Base-by-base conservation (phyloP, 2,888 invertebrate species). In the Oligia strigilis region DNA sequence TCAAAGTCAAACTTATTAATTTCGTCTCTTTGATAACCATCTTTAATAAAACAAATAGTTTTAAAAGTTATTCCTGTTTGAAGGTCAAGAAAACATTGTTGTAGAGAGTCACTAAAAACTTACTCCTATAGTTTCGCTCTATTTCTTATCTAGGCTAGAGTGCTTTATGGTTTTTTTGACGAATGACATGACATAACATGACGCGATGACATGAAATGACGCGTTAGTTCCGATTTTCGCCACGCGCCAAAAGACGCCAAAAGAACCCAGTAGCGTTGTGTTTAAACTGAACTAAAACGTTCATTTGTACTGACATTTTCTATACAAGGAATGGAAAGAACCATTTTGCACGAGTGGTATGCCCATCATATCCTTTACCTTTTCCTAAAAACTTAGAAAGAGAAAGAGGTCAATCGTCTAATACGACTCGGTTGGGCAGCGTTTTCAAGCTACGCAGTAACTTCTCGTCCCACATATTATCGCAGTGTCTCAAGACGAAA, bases 1-100 rank as follows among this genome's bases (percentile, higher is more conserved):
- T 14, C 49, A 66, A 67, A 75, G 82, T 52, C 66, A 69, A 80
- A 76, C n/a, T 80, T 64, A 46, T 29, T 69, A 40, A 29, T 75
- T 19, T 60, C 23, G 4, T 23, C n/a, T 36, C 29, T 55, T 71
- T 66, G 74, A 79, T 66, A 11, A 36, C 1, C 13, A 49, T 65
- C 9, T 11, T 36, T 64, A 73, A 74, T 81, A 36, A 72, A 55
- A n/a, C 36, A 40, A 36, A n/a, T 36, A 2, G 43, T 78, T 80
- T 1, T 6, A 11, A 14, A 78, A 55, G 8, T 19, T 43, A 49
- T 49, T 40, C 23, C 17, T 23, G 9, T 60, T n/a, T 80, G n/a
- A 65, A 64, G 55, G 64, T 40, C 11, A 55, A 49, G 36, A n/a
- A 49, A 36, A 69, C 0, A 40, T 40, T 40, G 5, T 40, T 40